Evolutionary conservation across 1,140 invertebrate species (phyloP), one percentile per base, ranked within the genome.

Genomic region (Dendrolimus kikuchii): DNA sequence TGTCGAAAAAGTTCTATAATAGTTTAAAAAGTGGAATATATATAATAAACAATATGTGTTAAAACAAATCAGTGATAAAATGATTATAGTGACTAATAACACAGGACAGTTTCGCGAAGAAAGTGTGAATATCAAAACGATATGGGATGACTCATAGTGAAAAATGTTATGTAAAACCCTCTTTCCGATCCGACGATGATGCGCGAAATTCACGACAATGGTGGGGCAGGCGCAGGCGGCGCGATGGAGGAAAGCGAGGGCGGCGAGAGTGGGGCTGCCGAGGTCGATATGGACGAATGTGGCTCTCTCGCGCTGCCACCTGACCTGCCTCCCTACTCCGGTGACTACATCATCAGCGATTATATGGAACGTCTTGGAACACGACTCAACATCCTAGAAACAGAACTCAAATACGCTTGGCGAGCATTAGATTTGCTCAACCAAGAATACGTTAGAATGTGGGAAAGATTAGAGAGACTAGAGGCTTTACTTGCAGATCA

Each of bases 381-480:
- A 37, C 90, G 95, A 38, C 89, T 98, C 46, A 95, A 93, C 66
- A 92, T 96, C 46, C 89, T 98, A 7, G 96, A 97, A 81, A 95
- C 95, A 0, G 96, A 98, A 80, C 88, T 98, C 10, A 94, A 95
- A 62, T 96, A 95, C 72, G 96, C 96, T 1, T 98, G 96, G 96
- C 90, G 95, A 58, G 95, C 96, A 2, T 85, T 98, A 51, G 95
- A 97, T 75, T 89, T 97, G 41, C 90, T 98, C 5, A 96, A 95
- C 10, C 94, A 95, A 66, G 96, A 98, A 76, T 98, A 97, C 69
- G 93, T 96, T 8, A 95, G 95, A 74, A 98, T 98, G 92, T 97
- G 96, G 96, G 94, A 96, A 74, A 89, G 95, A 51, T 88, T 98
- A 46, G 96, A 98, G 71, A 95, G 96, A 80, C 85, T 97, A n/a